These are phyloP conservation scores for Actenoides lindsayi DNA, from an alignment of 2,113 vertebrate genomes.

Conservation along the genomic window DNA sequence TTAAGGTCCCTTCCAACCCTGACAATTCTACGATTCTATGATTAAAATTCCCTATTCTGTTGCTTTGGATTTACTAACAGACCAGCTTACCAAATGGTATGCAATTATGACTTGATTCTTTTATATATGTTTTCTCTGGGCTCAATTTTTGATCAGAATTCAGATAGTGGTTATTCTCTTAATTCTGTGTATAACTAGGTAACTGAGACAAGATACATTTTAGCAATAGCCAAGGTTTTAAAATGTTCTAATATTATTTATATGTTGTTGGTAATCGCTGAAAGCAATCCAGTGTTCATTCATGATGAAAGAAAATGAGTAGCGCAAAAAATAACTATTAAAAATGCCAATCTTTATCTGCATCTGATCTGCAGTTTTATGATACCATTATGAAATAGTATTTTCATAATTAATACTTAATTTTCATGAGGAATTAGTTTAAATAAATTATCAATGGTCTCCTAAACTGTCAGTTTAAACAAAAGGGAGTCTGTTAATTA, in stretches of 20 bases:
- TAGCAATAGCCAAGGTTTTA: neutral
- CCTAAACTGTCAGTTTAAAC: conserved; percentile 30
- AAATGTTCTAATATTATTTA: neutral
- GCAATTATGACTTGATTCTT: neutral
- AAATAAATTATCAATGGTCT: conserved; percentile 45
- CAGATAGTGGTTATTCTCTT: neutral
- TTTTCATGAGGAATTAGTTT: conserved; percentile 57
- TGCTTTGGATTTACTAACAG: neutral
- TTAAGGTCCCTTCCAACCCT: too few relatives aligned
- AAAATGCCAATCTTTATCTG: conserved; percentile 52
- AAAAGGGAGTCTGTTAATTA: conserved; percentile 46
- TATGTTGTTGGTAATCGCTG: neutral
- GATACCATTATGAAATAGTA: conserved; percentile 37
- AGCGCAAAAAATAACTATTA: neutral
- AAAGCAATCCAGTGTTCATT: neutral
- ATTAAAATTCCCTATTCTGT: neutral
- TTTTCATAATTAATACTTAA: conserved; percentile 64
- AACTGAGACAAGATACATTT: neutral
- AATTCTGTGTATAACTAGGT: neutral
- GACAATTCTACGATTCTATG: too few relatives aligned
- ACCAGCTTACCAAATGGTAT: neutral
- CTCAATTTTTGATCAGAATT: conserved; percentile 7
- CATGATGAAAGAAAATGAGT: conserved; percentile 21
- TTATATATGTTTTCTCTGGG: neutral
- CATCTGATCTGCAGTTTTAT: conserved; percentile 38